Evolutionary conservation across 2,113 vertebrate species (phyloP).

Genomic region (Pipra filicauda): DNA sequence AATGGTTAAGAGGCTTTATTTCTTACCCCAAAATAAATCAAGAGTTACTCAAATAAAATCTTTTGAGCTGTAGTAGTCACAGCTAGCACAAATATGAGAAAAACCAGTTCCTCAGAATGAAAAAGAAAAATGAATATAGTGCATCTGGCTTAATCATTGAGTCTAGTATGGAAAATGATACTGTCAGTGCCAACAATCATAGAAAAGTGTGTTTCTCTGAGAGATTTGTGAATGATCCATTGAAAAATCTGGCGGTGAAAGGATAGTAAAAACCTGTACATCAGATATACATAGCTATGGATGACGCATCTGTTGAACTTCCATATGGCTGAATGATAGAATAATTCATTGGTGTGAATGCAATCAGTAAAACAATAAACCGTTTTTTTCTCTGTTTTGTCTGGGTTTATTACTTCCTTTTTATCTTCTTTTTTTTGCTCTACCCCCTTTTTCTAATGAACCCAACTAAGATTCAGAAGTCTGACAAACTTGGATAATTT

Average conservation of each 20-base stretch:
- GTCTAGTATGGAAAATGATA: conserved; percentile 8
- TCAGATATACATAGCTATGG: neutral
- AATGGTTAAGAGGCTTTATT: neutral
- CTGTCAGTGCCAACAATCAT: neutral
- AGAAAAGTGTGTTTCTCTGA: conserved; percentile 7
- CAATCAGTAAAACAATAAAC: neutral
- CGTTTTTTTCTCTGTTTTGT: neutral
- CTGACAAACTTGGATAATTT: neutral
- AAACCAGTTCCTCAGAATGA: neutral
- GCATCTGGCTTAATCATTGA: neutral
- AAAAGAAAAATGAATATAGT: neutral
- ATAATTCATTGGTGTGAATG: neutral
- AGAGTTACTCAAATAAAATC: neutral
- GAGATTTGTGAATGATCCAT: conserved; percentile 36
- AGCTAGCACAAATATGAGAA: neutral
- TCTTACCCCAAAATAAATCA: neutral
- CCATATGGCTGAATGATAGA: neutral
- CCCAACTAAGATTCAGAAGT: neutral
- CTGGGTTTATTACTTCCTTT: neutral
- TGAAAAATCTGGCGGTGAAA: neutral
- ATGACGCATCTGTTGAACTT: neutral
- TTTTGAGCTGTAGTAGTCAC: neutral
- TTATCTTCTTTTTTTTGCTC: neutral
- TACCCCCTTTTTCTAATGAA: neutral
- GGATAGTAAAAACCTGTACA: neutral